A percentile compares a stretch with the other conserved stretches of the same genome.
Evolutionary conservation across 2,113 vertebrate genomes (phyloP).

Genomic region (Picathartes gymnocephalus): DNA sequence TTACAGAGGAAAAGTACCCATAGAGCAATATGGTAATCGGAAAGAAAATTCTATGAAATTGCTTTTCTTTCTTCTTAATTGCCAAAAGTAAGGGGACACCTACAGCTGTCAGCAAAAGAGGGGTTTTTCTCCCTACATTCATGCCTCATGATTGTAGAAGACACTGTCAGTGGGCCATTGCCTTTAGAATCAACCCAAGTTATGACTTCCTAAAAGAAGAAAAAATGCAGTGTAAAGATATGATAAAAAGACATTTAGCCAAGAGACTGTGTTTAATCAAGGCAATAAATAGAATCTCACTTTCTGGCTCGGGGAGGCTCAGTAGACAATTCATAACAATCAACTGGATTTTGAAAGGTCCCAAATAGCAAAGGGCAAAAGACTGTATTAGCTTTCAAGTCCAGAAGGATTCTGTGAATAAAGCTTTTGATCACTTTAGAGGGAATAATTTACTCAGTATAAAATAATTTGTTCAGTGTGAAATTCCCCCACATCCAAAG

Average conservation of each 20-base stretch:
- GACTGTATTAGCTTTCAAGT: not conserved
- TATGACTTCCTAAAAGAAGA: not conserved
- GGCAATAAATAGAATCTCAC: not conserved
- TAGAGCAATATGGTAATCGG: not conserved
- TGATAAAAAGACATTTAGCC: not conserved
- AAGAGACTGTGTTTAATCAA: not conserved
- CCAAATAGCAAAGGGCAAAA: not conserved
- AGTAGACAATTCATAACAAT: not conserved
- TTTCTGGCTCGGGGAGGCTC: not conserved
- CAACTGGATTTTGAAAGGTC: not conserved
- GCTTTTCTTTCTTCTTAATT: not conserved
- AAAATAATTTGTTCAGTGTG: not conserved
- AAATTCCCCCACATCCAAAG: not conserved
- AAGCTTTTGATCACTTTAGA: not conserved
- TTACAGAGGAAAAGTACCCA: not conserved
- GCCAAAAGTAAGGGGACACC: not conserved
- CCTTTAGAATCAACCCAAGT: not conserved
- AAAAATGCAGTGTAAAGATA: not conserved
- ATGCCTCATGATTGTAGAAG: not conserved
- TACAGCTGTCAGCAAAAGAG: not conserved
- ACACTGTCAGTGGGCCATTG: not conserved
- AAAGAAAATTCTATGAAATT: not conserved
- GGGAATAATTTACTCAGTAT: not conserved
- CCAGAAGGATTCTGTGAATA: not conserved
- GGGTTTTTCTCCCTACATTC: not conserved